Base-by-base conservation (phyloP, 2,113 vertebrate species). In the Gallinago undulata region DNA sequence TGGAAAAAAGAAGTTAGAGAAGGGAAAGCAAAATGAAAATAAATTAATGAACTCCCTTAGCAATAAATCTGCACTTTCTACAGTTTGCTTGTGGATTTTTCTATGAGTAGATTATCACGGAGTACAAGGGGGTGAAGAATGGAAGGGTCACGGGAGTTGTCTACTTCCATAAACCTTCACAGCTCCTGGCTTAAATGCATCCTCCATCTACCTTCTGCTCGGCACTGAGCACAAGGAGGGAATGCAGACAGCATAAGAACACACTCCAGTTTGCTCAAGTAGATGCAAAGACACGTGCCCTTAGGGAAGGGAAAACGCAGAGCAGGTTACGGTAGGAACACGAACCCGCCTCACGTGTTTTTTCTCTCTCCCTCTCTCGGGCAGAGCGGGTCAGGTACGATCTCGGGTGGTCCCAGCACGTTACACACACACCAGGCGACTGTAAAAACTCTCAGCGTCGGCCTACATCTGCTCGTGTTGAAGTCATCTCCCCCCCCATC, bases 361-460 rank as follows among this genome's bases (percentile, higher is more conserved):
- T 84, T 27, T 28, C 77, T 28, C 84, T 59, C 55, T 2, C 0
- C 2, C 0, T 50, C 21, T 31, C 73, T 92, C 6, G 0, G 25
- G 12, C 74, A 83, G 56, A 0, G 0, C 0, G 0, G 70, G 51
- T 86, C 76, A 78, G 92, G 86, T 93, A 84, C 35, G 0, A 90
- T 18, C 2, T 18, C 2, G 39, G 92, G 83, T 94, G 89, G 90
- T 95, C 96, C 50, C 77, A 95, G 77, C 64, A n/a, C 19, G 62
- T 68, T 66, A 45, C 66, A 24, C 47, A 11, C 80, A 15, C 86
- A 82, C 62, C 67, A 88, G 89, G 73, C 57, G 45, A 27, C 89
- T 96, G 80, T 91, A 79, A 92, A 94, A 94, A 90, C 90, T 94
- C 90, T 64, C 90, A 97, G 76, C 41, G 0, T 82, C 11, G 0